These are phyloP conservation scores for Ceratosolen fusciceps DNA, from an alignment of 1,140 invertebrate genomes.

Conservation along the genomic window DNA sequence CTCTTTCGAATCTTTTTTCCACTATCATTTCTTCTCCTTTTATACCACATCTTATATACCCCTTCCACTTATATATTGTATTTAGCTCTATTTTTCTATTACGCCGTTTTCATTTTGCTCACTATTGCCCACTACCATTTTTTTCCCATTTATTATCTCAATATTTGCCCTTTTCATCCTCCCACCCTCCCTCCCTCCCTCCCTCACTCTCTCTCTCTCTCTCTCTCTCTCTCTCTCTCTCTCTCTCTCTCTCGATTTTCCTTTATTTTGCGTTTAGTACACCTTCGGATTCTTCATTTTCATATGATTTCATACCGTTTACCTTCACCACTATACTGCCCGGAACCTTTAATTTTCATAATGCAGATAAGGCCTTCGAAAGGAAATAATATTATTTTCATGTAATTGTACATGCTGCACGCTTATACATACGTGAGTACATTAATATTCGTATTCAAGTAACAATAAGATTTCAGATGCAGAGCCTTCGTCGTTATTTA, in stretches of 20 bases:
- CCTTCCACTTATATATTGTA: conserved; percentile 45
- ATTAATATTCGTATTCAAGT: background rate
- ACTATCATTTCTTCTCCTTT: conserved; percentile 11
- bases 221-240: conserved; percentile 16
- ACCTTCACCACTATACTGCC: background rate
- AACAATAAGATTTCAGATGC: background rate
- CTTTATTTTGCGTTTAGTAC: conserved; percentile 11
- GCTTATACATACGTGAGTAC: background rate
- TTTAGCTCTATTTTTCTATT: conserved; percentile 24
- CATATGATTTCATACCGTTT: background rate
- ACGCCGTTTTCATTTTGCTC: conserved; percentile 11
- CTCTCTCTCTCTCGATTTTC: conserved; percentile 16
- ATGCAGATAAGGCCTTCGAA: background rate
- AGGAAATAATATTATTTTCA: background rate
- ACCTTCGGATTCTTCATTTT: background rate
- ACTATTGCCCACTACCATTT: background rate
- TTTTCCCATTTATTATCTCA: background rate
- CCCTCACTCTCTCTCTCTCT: background rate
- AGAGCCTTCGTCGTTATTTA: background rate
- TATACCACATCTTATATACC: background rate
- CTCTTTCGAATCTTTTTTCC: conserved; percentile 38
- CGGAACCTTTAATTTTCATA: background rate
- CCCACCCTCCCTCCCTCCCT: background rate
- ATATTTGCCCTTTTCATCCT: background rate
- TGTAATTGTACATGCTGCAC: background rate